These are phyloP conservation scores for Luscinia megarhynchos DNA, from an alignment of 2,797 vertebrate species.

Conservation along the genomic window DNA sequence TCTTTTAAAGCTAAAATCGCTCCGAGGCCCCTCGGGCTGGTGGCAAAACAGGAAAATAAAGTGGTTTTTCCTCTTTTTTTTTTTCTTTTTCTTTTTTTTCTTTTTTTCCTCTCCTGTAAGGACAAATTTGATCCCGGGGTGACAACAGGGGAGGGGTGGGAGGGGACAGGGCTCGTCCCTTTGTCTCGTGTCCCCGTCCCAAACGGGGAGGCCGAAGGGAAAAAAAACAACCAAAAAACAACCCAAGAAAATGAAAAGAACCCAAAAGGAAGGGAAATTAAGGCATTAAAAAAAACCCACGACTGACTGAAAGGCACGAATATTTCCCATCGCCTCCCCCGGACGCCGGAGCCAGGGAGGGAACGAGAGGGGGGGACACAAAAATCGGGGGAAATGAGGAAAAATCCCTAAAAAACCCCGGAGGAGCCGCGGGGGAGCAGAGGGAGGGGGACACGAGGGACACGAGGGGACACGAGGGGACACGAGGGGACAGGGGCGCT, in stretches of 20 bases:
- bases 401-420: background rate
- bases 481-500: no score
- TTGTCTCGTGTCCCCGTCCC: background rate
- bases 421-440: no score
- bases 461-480: no score
- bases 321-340: slow-evolving; percentile 12
- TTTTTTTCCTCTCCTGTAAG: background rate
- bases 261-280: slow-evolving; percentile 38
- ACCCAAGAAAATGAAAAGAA: background rate
- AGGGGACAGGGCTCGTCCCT: background rate
- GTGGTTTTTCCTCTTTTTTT: background rate
- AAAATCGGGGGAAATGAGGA: background rate
- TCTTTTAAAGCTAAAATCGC: slow-evolving; percentile 54
- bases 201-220: background rate
- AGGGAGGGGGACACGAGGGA: no score
- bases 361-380: background rate
- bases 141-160: background rate
- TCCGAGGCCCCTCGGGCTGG: slow-evolving; percentile 34
- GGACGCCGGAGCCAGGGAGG: background rate
- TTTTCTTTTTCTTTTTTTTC: background rate
- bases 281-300: slow-evolving; percentile 60
- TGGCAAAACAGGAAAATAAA: slow-evolving; percentile 46
- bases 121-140: slow-evolving; percentile 27
- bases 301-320: slow-evolving; percentile 56
- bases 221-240: background rate